Percentiles rank a stretch among this genome's conserved stretches.
These are phyloP conservation scores for Pardosa pseudoannulata DNA, from an alignment of 2,888 invertebrate species.

Conservation along the genomic window DNA sequence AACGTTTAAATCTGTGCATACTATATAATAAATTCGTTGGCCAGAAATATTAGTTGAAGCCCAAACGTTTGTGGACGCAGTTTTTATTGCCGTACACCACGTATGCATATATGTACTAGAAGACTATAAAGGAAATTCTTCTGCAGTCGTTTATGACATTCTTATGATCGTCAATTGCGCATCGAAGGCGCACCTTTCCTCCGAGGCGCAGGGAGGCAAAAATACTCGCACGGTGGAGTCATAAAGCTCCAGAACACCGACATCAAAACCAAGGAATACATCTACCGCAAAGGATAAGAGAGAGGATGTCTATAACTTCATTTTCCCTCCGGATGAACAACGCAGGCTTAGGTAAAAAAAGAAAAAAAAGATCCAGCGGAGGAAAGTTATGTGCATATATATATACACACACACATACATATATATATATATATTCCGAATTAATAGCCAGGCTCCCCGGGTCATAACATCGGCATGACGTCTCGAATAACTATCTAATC, in stretches of 20 bases:
- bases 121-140: conserved; percentile 4
- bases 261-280: neutral
- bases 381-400: conserved; percentile 24
- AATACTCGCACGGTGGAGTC: neutral
- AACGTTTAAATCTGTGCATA: no score
- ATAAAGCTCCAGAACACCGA: conserved; percentile 3
- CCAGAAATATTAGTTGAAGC: neutral
- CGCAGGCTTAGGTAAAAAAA: no score
- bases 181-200: neutral
- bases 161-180: neutral
- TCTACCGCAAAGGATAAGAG: conserved; percentile 4
- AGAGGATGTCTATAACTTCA: conserved; percentile 55
- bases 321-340: conserved; percentile 61
- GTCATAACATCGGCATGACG: conserved; percentile 58
- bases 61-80: neutral
- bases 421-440: conserved; percentile 59
- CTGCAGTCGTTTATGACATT: conserved; percentile 7
- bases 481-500: conserved; percentile 69
- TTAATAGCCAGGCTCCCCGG: conserved; percentile 54
- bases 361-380: neutral
- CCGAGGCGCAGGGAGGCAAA: neutral
- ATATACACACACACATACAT: conserved; percentile 54
- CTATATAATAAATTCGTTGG: no score
- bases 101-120: neutral
- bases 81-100: neutral